These are phyloP conservation scores for Erpobdella octoculata DNA, from an alignment of 2,888 invertebrate genomes.

Conservation along the genomic window DNA sequence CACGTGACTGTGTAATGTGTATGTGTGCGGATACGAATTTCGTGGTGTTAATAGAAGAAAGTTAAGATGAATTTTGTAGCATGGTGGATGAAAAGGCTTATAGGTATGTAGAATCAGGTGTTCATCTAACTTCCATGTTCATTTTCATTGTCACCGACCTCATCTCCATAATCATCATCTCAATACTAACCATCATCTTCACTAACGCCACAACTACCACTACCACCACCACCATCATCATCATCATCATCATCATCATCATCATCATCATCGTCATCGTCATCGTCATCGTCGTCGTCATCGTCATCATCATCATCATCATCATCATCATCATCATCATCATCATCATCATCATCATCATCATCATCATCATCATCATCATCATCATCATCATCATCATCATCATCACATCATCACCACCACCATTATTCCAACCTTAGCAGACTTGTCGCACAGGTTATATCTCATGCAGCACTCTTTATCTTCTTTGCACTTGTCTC, in stretches of 20 bases:
- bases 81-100: too few species aligned
- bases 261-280: neutral
- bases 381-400: constrained; percentile 1
- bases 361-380: constrained; percentile 6
- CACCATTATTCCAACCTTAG: constrained; percentile 29
- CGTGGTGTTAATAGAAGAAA: too few species aligned
- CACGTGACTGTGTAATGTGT: too few species aligned
- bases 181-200: neutral
- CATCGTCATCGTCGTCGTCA: neutral
- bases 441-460: constrained; percentile 45
- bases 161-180: neutral
- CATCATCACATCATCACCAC: neutral
- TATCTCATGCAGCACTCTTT: constrained; percentile 44
- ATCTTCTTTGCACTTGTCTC: constrained; percentile 41
- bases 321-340: neutral
- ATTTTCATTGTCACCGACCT: too few species aligned
- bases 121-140: too few species aligned
- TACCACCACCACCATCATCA: neutral
- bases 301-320: neutral
- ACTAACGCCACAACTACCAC: neutral
- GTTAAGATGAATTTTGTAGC: too few species aligned
- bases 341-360: constrained; percentile 13
- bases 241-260: constrained; percentile 15
- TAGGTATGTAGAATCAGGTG: too few species aligned
- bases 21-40: too few species aligned